phyloP scores from a whole-genome alignment of 1,140 invertebrate genomes.

The Melitaea cinxia region DNA sequence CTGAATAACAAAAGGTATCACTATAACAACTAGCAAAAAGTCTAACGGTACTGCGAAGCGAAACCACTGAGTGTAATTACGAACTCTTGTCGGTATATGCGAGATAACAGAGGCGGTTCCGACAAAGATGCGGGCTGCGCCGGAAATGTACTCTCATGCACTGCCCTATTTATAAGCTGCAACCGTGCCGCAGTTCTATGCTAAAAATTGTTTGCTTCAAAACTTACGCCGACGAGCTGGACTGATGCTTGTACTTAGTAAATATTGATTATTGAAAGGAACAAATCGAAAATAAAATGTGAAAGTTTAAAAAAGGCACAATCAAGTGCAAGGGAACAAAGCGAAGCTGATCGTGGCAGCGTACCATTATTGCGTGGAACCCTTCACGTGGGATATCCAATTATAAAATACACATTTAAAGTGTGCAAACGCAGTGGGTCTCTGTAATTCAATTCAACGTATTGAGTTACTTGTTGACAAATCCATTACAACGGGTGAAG shows the following conservation, averaged over 20 bases:
- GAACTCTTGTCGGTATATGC: slow-evolving; percentile 43
- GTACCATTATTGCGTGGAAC: slow-evolving; percentile 34
- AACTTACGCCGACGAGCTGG: background rate
- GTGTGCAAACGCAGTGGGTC: slow-evolving; percentile 39
- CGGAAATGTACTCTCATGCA: slow-evolving; percentile 68
- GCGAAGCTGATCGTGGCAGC: slow-evolving; percentile 21
- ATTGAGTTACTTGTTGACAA: slow-evolving; percentile 52
- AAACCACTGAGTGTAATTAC: slow-evolving; percentile 42
- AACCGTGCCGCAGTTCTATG: slow-evolving; percentile 40
- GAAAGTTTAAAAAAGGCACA: slow-evolving; percentile 9
- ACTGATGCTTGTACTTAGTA: background rate
- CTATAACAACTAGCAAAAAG: slow-evolving; percentile 13
- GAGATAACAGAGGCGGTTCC: slow-evolving; percentile 56
- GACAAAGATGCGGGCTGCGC: slow-evolving; percentile 56
- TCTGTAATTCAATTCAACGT: slow-evolving; percentile 46
- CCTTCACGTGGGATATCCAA: slow-evolving; percentile 46
- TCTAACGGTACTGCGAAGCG: slow-evolving; percentile 23
- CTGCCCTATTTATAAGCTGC: slow-evolving; percentile 69
- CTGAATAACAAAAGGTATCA: slow-evolving; percentile 8
- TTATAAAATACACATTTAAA: slow-evolving; percentile 55
- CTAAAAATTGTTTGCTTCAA: background rate
- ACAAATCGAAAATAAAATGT: background rate
- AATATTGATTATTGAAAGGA: background rate
- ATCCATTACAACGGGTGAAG: slow-evolving; percentile 47
- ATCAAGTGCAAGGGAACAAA: slow-evolving; percentile 21